Conservation (phyloP, 2,113 vertebrate genomes). For the Neogobius melanostomus region DNA sequence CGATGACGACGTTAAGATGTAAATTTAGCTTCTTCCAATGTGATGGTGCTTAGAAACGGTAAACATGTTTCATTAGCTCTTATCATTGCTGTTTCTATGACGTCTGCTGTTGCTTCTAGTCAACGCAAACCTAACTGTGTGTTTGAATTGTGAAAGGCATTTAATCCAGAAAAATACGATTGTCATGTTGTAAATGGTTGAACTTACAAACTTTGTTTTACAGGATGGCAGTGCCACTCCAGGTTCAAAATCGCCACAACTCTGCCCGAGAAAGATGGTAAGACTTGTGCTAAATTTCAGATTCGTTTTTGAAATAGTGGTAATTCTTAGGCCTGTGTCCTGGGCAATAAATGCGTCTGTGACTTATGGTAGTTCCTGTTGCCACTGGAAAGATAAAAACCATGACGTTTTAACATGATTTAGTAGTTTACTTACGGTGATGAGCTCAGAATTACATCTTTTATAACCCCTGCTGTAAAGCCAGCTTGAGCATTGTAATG, state of each 20-base stretch:
- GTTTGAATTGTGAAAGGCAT: not conserved
- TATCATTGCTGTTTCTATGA: too few species aligned
- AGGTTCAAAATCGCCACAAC: slow-evolving; percentile 14
- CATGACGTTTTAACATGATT: slow-evolving; percentile 3
- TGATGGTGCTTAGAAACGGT: too few species aligned
- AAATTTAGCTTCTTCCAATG: too few species aligned
- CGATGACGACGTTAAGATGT: too few species aligned
- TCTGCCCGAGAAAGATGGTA: slow-evolving; percentile 55
- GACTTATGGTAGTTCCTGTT: not conserved
- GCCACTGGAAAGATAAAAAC: not conserved
- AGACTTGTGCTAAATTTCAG: slow-evolving; percentile 1
- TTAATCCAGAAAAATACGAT: not conserved
- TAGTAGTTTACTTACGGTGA: slow-evolving; percentile 13
- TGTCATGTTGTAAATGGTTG: not conserved
- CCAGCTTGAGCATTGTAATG: not conserved
- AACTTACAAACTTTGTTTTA: not conserved
- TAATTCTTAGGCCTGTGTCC: too few species aligned
- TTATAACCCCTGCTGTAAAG: slow-evolving; percentile 15
- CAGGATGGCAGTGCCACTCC: slow-evolving; percentile 41
- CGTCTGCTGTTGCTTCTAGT: not conserved
- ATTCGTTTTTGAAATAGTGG: not conserved
- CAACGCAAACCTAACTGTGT: slow-evolving; percentile 18
- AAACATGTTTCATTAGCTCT: too few species aligned
- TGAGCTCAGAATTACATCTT: slow-evolving; percentile 5
- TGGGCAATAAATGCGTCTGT: not conserved